Evolutionary conservation across 23 tunicate species (phyloP), one percentile per base, ranked within the genome.

Genomic region (Phallusia fumigata): DNA sequence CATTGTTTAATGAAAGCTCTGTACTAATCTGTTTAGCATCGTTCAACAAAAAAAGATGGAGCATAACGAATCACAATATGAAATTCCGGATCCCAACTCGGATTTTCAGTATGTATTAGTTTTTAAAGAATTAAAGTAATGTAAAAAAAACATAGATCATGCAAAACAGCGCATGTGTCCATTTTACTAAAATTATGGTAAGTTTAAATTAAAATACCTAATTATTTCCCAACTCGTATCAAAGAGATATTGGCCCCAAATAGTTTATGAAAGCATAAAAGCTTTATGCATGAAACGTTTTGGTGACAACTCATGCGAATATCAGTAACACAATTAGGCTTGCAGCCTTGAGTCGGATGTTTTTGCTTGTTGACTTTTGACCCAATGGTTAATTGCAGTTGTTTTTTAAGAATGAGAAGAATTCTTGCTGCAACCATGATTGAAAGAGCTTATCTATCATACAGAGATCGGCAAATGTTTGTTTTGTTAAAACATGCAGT

Each of bases 381-480:
- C 8, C 28, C 13, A 6, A 24, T 22, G 11, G 26, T 58, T 6
- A 21, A 58, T 58, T 21, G 13, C 26, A 58, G 13, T 77, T 74
- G 16, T 34, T 69, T 78, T 36, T 89, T 47, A 33, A 92, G 97
- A 83, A 40, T 44, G 65, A 79, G 75, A 80, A 76, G 81, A 1
- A 50, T 92, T 44, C 31, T 65, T 19, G 97, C 94, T 19, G 98
- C 89, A 18, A 40, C 89, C 19, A 77, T 44, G 33, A 94, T 94
- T 34, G 98, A 94, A 80, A 79, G 86, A 79, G 91, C 83, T 47
- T 94, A 94, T 76, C 64, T 94, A 44, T 84, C 94, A 28, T 94
- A 94, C 64, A 81, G 94, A 73, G 98, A 94, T 81, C 88, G 89
- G 32, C 93, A 94, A 69, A 94, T 94, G 98, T 94, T 94, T 65